Base-by-base conservation (phyloP, 1,140 invertebrate genomes). In the Protaetia brevitarsis region DNA sequence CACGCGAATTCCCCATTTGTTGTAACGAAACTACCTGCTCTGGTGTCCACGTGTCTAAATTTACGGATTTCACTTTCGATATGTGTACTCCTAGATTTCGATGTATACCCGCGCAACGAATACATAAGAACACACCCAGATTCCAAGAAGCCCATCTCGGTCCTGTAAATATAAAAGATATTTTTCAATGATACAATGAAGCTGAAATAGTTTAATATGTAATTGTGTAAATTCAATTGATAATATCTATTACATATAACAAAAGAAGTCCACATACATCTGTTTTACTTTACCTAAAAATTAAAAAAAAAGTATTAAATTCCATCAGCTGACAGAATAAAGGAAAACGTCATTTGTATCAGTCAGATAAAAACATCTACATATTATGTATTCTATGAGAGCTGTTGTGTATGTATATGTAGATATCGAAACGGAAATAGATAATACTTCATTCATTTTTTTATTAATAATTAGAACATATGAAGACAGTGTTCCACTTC, bases 131-230 rank as follows among this genome's bases (percentile, higher is more conserved):
- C 74, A 99, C 92, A 19, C 97, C 97, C 63, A 99, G 80, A 82
- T 99, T 99, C 96, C 96, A 99, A 69, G 96, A 97, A 37, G 96
- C 96, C 97, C 97, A 99, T 81, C 96, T 87, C 67, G 97, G 97
- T 79, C 95, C 96, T 97, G 71, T 3, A 75, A n/a, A n/a, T n/a
- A n/a, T n/a, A n/a, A n/a, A n/a, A 74, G 71, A 51, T 8, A 51
- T 13, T 8, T 51, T 7, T 13, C 3, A 16, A 16, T 21, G 60
- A 19, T 11, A 36, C 5, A 23, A 7, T 23, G 11, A 51, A 3
- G 26, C 0, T 6, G 26, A 34, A 8, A 5, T 11, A 34, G 23
- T 6, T 19, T 45, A 16, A 21, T 45, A 19, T 6, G 8, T 23
- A 4, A 45, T 1, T 21, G 13, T n/a, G 0, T 37, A 45, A 5